phyloP scores from a whole-genome alignment of 1,140 invertebrate genomes.

The Zaprionus tsacasi region DNA sequence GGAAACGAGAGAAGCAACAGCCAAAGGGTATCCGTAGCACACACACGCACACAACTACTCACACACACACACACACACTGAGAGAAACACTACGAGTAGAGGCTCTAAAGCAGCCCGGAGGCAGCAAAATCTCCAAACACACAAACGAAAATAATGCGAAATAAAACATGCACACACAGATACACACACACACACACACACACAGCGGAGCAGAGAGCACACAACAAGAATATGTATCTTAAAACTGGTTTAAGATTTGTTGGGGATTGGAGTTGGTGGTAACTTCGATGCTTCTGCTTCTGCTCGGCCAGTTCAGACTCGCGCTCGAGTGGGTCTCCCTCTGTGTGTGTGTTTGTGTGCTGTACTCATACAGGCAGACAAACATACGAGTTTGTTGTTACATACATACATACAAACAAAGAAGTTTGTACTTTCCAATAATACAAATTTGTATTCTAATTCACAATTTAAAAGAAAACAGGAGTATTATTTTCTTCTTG shows the following conservation, averaged over 20 bases:
- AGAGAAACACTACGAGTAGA: constrained; percentile 2
- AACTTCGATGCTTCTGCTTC: constrained; percentile 63
- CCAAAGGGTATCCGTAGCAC: constrained; percentile 42
- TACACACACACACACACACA: constrained; percentile 49
- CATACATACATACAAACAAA: constrained; percentile 30
- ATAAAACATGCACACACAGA: constrained; percentile 58
- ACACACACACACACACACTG: constrained; percentile 4
- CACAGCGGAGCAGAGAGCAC: not conserved
- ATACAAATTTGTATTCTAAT: constrained; percentile 31
- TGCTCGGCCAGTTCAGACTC: constrained; percentile 44
- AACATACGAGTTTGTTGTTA: constrained; percentile 27
- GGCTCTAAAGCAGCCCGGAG: constrained; percentile 59
- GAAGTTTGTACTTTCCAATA: constrained; percentile 47
- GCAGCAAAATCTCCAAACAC: constrained; percentile 57
- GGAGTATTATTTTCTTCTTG: constrained; percentile 5
- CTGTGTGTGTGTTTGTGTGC: constrained; percentile 27
- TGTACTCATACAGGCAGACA: constrained; percentile 20
- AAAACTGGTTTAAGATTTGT: constrained; percentile 82
- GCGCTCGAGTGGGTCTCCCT: constrained; percentile 28
- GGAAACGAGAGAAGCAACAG: constrained; percentile 41
- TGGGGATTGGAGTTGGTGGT: constrained; percentile 74
- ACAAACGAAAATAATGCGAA: constrained; percentile 74
- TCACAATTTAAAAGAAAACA: constrained; percentile 19
- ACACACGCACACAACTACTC: not conserved
- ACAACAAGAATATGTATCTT: constrained; percentile 77